Percentiles rank a stretch among this genome's conserved stretches.
Conservation (phyloP, 1,140 invertebrate species). For the Cecropterus lyciades region DNA sequence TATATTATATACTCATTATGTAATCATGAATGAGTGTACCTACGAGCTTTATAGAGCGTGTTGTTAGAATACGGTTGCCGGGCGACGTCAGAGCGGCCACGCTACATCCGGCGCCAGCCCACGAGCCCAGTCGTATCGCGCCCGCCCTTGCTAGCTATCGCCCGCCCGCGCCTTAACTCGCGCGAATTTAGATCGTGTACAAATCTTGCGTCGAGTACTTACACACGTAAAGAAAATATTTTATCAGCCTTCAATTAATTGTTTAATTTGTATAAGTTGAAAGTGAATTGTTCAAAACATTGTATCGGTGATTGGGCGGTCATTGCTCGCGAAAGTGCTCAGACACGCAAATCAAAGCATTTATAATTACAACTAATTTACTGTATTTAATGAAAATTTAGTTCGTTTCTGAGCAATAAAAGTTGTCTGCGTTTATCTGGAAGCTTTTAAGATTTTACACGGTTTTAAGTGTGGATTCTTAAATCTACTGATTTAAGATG, state of each 20-base stretch:
- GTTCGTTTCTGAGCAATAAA: not conserved
- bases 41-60: constrained; percentile 44
- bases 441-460: not conserved
- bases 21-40: constrained; percentile 27
- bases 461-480: not conserved
- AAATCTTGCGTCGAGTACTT: no score
- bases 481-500: constrained; percentile 52
- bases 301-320: not conserved
- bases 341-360: constrained; percentile 3
- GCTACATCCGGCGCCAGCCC: constrained; percentile 53
- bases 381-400: not conserved
- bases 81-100: constrained; percentile 53
- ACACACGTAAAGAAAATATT: no score
- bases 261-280: no score
- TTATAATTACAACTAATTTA: constrained; percentile 3
- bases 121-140: constrained; percentile 58
- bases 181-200: no score
- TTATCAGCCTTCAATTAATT: no score
- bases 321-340: not conserved
- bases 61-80: constrained; percentile 73
- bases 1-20: not conserved
- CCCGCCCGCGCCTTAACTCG: not conserved
- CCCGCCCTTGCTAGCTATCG: constrained; percentile 52
- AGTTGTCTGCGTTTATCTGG: not conserved
- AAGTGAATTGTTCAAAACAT: not conserved